Conservation (phyloP, 1,140 invertebrate species). For the Drosophila pallidifrons region DNA sequence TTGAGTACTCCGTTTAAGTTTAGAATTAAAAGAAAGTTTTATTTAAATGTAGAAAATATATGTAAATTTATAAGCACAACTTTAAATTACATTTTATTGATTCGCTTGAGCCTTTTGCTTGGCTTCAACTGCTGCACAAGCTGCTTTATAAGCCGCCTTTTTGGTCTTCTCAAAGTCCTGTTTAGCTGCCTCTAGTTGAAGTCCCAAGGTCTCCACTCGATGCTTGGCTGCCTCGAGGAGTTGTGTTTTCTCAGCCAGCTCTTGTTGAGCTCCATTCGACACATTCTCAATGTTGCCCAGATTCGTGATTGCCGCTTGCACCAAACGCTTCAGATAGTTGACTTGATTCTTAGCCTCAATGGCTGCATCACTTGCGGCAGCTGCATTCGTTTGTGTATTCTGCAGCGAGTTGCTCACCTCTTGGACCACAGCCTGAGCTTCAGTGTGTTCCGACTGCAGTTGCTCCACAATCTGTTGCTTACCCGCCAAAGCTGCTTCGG, state of each 20-base stretch:
- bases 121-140: conserved; percentile 87
- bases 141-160: conserved; percentile 87
- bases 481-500: conserved; percentile 87
- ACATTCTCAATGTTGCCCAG: conserved; percentile 87
- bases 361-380: conserved; percentile 86
- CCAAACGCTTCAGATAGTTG: conserved; percentile 76
- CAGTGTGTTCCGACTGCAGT: conserved; percentile 86
- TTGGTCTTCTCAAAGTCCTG: conserved; percentile 87
- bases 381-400: conserved; percentile 86
- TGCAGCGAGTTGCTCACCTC: conserved; percentile 87
- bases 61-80: background rate
- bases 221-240: conserved; percentile 87
- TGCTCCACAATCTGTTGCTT: conserved; percentile 88
- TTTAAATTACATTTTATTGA: background rate
- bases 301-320: conserved; percentile 85
- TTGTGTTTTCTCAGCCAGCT: conserved; percentile 87
- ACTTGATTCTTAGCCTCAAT: conserved; percentile 86
- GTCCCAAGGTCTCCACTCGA: conserved; percentile 86
- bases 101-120: conserved; percentile 63
- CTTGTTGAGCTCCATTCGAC: conserved; percentile 60
- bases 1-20: background rate
- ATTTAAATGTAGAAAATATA: background rate
- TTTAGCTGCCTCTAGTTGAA: conserved; percentile 86
- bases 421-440: conserved; percentile 87
- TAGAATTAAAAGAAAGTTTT: background rate